Evolutionary conservation across 2,113 vertebrate species (phyloP), one percentile per base, ranked within the genome.

Genomic region (Ciconia stormi): DNA sequence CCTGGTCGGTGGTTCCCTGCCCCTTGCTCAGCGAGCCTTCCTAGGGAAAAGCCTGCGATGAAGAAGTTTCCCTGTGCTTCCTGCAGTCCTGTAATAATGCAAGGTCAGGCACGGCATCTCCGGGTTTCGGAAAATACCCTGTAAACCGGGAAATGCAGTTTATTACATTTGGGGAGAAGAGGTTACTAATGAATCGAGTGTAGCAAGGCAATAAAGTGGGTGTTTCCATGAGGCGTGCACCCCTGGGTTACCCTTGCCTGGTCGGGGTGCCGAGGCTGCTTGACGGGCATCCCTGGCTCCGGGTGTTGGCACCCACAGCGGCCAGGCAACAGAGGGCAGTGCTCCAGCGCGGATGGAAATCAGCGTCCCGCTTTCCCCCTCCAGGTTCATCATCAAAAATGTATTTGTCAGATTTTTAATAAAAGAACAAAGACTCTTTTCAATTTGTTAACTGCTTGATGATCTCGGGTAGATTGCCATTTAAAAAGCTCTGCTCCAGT

Each of bases 131-230:
- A 26, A 15, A 17, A 25, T 4, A 0, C 0, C 1, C 59, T 16
- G 22, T 3, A 6, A 26, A 17, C 59, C 1, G 0, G 80, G 55
- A 19, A 11, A 19, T 4, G 44, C 67, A 3, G 42, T 44, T 30
- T 6, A 3, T 55, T 2, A 2, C 17, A 0, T 2, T 5, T 8
- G 32, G 26, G 59, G 13, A 15, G 20, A 36, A 25, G 32, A 29
- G 8, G 29, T 1, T 23, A 0, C 5, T 55, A 2, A 4, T 2
- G 9, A 29, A 16, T 0, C 0, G 70, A 13, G 20, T 8, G 16
- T 3, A 1, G 59, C 23, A 12, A 30, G 66, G 66, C 13, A 0
- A 0, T 0, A 3, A 6, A 3, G 53, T 1, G 18, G 7, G 4
- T 2, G 6, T 22, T 50, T 5, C 36, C 5, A 0, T 3, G 36